These are phyloP conservation scores for Zaprionus lineosus DNA, from an alignment of 2,888 invertebrate genomes.

Conservation along the genomic window DNA sequence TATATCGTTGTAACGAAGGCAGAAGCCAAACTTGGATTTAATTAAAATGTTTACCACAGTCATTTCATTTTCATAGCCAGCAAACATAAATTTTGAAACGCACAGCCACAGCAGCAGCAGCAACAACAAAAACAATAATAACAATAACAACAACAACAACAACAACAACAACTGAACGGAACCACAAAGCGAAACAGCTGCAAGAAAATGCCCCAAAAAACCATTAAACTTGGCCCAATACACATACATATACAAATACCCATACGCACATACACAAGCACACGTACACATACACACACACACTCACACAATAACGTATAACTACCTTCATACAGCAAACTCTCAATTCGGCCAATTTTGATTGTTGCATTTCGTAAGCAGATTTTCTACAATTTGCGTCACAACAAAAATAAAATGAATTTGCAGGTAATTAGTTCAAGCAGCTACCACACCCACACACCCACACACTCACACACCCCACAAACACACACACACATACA, in stretches of 20 bases:
- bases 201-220: slow-evolving; percentile 75
- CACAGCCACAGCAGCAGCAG: slow-evolving; percentile 46
- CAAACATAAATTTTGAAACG: slow-evolving; percentile 76
- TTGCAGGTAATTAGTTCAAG: slow-evolving; percentile 75
- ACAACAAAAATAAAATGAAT: slow-evolving; percentile 54
- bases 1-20: slow-evolving; percentile 77
- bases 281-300: slow-evolving; percentile 5
- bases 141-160: slow-evolving; percentile 4
- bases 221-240: slow-evolving; percentile 65
- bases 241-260: slow-evolving; percentile 15
- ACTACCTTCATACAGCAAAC: slow-evolving; percentile 38
- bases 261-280: slow-evolving; percentile 9
- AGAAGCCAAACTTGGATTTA: slow-evolving; percentile 78
- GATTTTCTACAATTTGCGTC: slow-evolving; percentile 44
- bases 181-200: slow-evolving; percentile 75
- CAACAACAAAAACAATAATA: slow-evolving; percentile 15
- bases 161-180: slow-evolving; percentile 36
- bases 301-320: slow-evolving; percentile 11
- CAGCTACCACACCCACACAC: slow-evolving; percentile 46
- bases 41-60: slow-evolving; percentile 78
- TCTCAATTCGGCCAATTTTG: slow-evolving; percentile 63
- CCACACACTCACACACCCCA: background rate
- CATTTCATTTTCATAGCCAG: slow-evolving; percentile 77
- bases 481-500: slow-evolving; percentile 8
- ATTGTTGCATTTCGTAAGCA: slow-evolving; percentile 67